Percentiles rank a stretch among this genome's conserved stretches.
Conservation (phyloP, 2,797 vertebrate genomes). For the Menidia menidia region DNA sequence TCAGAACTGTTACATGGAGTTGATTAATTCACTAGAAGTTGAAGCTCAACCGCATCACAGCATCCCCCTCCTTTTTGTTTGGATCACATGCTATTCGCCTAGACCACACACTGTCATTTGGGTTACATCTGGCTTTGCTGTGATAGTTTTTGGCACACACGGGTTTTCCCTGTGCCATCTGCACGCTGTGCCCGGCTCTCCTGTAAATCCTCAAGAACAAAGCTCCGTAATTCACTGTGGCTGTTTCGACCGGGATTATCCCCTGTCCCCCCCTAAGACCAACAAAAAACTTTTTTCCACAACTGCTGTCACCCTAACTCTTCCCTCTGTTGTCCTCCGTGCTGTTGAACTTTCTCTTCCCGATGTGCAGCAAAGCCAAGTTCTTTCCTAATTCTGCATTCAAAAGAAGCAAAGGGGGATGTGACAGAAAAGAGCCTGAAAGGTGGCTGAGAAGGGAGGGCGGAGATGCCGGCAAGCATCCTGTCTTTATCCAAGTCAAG, state of each 20-base stretch:
- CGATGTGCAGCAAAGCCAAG: slow-evolving; percentile 16
- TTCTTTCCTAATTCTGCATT: slow-evolving; percentile 8
- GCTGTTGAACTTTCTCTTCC: slow-evolving; percentile 4
- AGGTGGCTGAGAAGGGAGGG: slow-evolving; percentile 51
- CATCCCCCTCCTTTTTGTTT: slow-evolving; percentile 7
- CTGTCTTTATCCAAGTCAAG: slow-evolving; percentile 56
- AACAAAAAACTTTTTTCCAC: slow-evolving; percentile 27
- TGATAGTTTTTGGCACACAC: slow-evolving; percentile 15
- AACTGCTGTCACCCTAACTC: slow-evolving; percentile 22
- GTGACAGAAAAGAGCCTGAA: slow-evolving; percentile 51
- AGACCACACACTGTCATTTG: slow-evolving; percentile 36
- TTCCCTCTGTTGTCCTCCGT: slow-evolving; percentile 20
- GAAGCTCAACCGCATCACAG: slow-evolving; percentile 13
- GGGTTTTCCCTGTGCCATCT: slow-evolving; percentile 37
- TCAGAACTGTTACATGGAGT: neutral
- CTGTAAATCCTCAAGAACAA: slow-evolving; percentile 63
- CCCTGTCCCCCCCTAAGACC: slow-evolving; percentile 1
- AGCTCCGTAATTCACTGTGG: slow-evolving; percentile 41
- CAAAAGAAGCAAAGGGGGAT: slow-evolving; percentile 23
- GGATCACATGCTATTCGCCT: slow-evolving; percentile 9
- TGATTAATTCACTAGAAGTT: neutral
- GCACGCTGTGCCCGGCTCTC: slow-evolving; percentile 30
- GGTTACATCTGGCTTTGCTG: slow-evolving; percentile 34
- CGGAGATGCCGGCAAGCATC: slow-evolving; percentile 58
- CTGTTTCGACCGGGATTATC: slow-evolving; percentile 40